Conservation (phyloP, 2,797 vertebrate species). For the Cryptoblepharus egeriae region DNA sequence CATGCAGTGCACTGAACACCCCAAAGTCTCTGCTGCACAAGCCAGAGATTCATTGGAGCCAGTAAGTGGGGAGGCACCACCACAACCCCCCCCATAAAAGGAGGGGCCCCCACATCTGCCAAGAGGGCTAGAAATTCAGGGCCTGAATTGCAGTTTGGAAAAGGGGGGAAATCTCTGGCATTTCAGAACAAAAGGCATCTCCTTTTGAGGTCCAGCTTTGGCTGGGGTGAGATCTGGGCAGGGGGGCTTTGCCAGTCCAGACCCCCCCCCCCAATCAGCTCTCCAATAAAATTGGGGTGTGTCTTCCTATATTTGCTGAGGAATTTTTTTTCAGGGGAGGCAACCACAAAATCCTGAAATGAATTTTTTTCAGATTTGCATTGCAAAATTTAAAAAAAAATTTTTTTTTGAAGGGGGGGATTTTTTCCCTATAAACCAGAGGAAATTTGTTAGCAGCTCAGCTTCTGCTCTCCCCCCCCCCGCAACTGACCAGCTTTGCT, state of each 20-base stretch:
- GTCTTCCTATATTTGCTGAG: slow-evolving; percentile 74
- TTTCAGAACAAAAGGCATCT: slow-evolving; percentile 42
- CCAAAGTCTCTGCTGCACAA: too few relatives aligned
- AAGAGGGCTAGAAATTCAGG: slow-evolving; percentile 65
- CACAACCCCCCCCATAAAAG: slow-evolving; percentile 12
- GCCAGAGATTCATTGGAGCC: slow-evolving; percentile 50
- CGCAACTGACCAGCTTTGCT: slow-evolving; percentile 66
- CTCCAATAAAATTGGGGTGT: slow-evolving; percentile 73
- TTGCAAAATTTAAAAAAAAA: slow-evolving; percentile 31
- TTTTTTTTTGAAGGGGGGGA: slow-evolving; percentile 18
- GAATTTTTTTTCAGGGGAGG: slow-evolving; percentile 66
- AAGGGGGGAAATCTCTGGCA: slow-evolving; percentile 50
- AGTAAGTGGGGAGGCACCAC: too few relatives aligned
- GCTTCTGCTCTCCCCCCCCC: slow-evolving; percentile 72
- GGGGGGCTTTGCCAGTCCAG: slow-evolving; percentile 69
- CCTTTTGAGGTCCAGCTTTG: slow-evolving; percentile 36
- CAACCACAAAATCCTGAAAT: slow-evolving; percentile 41
- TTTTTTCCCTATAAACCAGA: slow-evolving; percentile 60
- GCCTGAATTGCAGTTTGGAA: slow-evolving; percentile 60
- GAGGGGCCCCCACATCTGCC: slow-evolving; percentile 37
- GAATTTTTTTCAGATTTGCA: not conserved
- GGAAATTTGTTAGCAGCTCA: slow-evolving; percentile 77
- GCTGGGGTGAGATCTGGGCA: slow-evolving; percentile 61
- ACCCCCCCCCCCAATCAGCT: slow-evolving; percentile 71
- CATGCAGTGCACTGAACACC: slow-evolving; percentile 55